A percentile compares a stretch with the other conserved stretches of the same genome.
phyloP scores from a whole-genome alignment of 2,113 vertebrate species.

The Brienomyrus longianalis region DNA sequence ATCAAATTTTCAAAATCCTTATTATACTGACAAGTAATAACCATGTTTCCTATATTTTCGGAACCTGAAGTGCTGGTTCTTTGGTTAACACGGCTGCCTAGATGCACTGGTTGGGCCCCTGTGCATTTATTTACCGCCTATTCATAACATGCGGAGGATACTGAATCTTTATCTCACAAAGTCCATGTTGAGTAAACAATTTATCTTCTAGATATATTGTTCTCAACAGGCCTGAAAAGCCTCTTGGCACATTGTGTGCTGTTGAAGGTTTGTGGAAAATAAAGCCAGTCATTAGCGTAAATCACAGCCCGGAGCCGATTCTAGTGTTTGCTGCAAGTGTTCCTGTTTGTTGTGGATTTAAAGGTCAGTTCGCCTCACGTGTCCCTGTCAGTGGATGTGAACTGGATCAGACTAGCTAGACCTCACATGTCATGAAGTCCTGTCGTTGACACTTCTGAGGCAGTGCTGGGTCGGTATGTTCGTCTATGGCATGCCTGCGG shows the following conservation, averaged over 20 bases:
- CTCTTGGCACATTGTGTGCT: not conserved
- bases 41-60: not conserved
- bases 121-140: not conserved
- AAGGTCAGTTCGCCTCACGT: not conserved
- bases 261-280: not conserved
- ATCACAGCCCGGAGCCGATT: not conserved
- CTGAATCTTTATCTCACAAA: not conserved
- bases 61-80: not conserved
- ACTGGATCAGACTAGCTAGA: not conserved
- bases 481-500: not conserved
- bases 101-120: not conserved
- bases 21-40: not conserved
- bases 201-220: constrained; percentile 3
- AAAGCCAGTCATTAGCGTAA: not conserved
- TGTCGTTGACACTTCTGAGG: too few species aligned
- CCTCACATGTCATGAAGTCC: not conserved
- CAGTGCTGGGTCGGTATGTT: not conserved
- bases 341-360: not conserved
- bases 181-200: constrained; percentile 7
- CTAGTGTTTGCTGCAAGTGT: not conserved
- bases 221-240: not conserved
- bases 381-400: not conserved
- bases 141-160: not conserved
- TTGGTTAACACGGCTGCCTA: not conserved
- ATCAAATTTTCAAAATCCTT: constrained; percentile 1